Base-by-base conservation (phyloP, 1,140 invertebrate species). In the Euwallacea similis region DNA sequence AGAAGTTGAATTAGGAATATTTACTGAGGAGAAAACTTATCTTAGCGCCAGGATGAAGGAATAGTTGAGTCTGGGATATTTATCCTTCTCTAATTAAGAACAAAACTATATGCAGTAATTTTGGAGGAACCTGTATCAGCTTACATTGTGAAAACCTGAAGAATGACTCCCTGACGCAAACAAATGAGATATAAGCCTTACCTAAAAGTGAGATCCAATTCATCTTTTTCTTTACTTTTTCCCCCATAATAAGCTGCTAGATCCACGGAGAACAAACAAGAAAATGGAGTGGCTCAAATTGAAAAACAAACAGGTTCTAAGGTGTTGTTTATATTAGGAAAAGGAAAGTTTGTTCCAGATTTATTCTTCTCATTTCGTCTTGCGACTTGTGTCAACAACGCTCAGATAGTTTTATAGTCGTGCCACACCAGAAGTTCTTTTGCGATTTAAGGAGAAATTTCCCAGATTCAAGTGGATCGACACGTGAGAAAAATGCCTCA, bases 241-340 rank as follows among this genome's bases (percentile, higher is more conserved):
- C 65, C 15, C 41, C 41, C 13, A 66, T 66, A 66, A 66, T 66
- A 66, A 59, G 33, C 61, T 47, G 47, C 63, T 54, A 33, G 42
- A 42, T 42, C 42, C 42, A 33, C 41, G 55, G 13, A 58, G 8
- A 59, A 21, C 65, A 66, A 66, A 66, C 65, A 66, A 66, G 65
- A 66, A 56, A 66, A 66, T 66, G 42, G 53, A 66, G 65, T 58
- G 65, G 55, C 65, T 66, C 47, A 66, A 66, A 66, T 66, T 66
- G 65, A 66, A 66, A 66, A 66, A 66, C 65, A 66, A 66, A 66
- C 65, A 66, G 15, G 50, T 42, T 9, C 55, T 46, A 58, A 58
- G 54, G 65, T 58, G 55, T 56, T 66, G 42, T 66, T 66, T 66
- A 46, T 66, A 44, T 21, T 66, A 50, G 41, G 55, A 58, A 44